A percentile compares a stretch with the other conserved stretches of the same genome.
phyloP scores from a whole-genome alignment of 2,888 invertebrate genomes.

The Camponotus fellah region DNA sequence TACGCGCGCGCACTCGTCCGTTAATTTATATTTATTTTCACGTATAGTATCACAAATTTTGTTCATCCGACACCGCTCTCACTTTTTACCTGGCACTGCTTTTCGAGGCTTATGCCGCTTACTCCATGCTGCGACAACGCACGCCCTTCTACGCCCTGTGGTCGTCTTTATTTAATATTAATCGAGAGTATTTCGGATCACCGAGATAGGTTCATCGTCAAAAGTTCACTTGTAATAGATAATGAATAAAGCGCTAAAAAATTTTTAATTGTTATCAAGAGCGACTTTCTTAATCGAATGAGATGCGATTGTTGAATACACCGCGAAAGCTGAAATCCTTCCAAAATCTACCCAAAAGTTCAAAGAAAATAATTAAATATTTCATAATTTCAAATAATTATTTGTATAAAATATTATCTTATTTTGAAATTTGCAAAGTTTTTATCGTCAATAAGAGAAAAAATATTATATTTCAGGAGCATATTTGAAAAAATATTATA shows the following conservation, averaged over 20 bases:
- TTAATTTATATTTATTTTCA: conserved; percentile 77
- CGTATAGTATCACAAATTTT: conserved; percentile 82
- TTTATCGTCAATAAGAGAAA: not conserved
- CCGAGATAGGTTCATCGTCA: conserved; percentile 41
- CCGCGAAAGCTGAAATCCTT: not conserved
- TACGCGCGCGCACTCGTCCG: conserved; percentile 65
- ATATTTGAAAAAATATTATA: not conserved
- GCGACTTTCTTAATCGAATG: conserved; percentile 4
- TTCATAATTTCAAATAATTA: not conserved
- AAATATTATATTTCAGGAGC: not conserved
- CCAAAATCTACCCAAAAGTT: not conserved
- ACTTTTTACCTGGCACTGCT: conserved; percentile 43
- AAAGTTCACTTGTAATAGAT: not conserved
- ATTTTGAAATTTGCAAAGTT: not conserved
- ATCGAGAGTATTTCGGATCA: conserved; percentile 33
- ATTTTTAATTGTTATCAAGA: not conserved
- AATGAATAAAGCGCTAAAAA: not conserved
- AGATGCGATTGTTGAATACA: not conserved
- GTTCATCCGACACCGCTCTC: conserved; percentile 70
- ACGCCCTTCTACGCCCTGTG: not conserved
- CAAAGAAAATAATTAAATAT: too few species aligned
- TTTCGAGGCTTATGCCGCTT: conserved; percentile 40
- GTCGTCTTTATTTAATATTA: conserved; percentile 32
- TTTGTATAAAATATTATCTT: not conserved
- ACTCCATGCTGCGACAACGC: conserved; percentile 7